Evolutionary conservation across 1,140 invertebrate species (phyloP).

Genomic region (Pissodes strobi): DNA sequence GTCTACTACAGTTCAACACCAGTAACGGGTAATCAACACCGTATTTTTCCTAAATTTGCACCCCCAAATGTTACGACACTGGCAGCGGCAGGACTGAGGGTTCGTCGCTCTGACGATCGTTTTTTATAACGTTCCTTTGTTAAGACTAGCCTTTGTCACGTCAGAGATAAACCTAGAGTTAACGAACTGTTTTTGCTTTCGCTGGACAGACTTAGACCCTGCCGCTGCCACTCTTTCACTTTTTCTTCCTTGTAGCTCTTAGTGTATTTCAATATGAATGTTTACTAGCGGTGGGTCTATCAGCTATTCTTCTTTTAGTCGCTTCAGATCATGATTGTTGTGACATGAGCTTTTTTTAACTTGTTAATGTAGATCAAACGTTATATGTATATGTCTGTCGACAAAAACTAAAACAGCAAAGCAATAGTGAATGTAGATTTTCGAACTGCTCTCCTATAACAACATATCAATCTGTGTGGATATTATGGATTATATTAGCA

Average conservation of each 20-base stretch:
- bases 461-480: too few relatives aligned
- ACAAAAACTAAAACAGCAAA: too few relatives aligned
- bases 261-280: not conserved
- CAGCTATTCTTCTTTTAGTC: too few relatives aligned
- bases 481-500: too few relatives aligned
- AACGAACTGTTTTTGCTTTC: slow-evolving; percentile 58
- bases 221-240: slow-evolving; percentile 57
- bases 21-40: slow-evolving; percentile 78
- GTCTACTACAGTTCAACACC: slow-evolving; percentile 84
- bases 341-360: too few relatives aligned
- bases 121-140: not conserved
- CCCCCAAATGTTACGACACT: slow-evolving; percentile 32
- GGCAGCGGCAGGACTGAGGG: slow-evolving; percentile 53
- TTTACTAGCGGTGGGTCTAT: slow-evolving; percentile 23
- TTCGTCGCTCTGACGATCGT: slow-evolving; percentile 33
- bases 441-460: too few relatives aligned
- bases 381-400: too few relatives aligned
- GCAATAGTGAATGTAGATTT: too few relatives aligned
- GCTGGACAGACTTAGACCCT: slow-evolving; percentile 65
- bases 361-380: too few relatives aligned
- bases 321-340: too few relatives aligned
- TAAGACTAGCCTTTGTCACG: not conserved
- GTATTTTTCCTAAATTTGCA: slow-evolving; percentile 19
- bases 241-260: not conserved
- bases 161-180: not conserved